phyloP scores from a whole-genome alignment of 2,113 vertebrate species.

The Camelus dromedarius region DNA sequence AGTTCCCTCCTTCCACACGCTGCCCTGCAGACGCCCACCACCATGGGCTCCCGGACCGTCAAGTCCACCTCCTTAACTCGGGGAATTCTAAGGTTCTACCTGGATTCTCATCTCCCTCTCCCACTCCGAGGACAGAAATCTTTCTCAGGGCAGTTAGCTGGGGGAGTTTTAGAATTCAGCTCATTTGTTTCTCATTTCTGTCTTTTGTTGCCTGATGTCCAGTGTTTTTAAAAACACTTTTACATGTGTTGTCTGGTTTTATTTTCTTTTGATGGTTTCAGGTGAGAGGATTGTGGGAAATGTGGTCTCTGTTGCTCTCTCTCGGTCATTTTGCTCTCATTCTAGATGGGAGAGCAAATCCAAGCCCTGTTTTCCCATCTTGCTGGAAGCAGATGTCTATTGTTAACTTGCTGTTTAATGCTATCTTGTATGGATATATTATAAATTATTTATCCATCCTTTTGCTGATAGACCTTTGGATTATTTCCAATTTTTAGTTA shows the following conservation, averaged over 20 bases:
- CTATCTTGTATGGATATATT: neutral
- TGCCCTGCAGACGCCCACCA: neutral
- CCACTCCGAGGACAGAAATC: neutral
- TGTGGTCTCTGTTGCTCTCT: neutral
- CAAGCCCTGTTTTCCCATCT: neutral
- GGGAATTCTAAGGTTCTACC: neutral
- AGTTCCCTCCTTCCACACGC: neutral
- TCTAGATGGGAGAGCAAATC: neutral
- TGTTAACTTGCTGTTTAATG: neutral
- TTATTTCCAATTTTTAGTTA: neutral
- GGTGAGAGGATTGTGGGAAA: neutral
- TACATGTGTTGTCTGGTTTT: neutral
- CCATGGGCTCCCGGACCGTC: neutral
- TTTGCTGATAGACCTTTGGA: neutral
- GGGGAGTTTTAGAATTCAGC: neutral
- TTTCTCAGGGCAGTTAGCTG: neutral
- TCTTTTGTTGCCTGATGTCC: neutral
- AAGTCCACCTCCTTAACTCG: neutral
- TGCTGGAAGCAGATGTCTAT: neutral
- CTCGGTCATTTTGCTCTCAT: neutral
- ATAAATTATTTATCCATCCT: neutral
- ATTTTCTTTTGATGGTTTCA: neutral
- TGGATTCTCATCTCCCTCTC: neutral
- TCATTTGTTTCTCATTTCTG: neutral
- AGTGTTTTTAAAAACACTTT: neutral